Base-by-base conservation (phyloP, 2,797 vertebrate species). In the Coluber constrictor region DNA sequence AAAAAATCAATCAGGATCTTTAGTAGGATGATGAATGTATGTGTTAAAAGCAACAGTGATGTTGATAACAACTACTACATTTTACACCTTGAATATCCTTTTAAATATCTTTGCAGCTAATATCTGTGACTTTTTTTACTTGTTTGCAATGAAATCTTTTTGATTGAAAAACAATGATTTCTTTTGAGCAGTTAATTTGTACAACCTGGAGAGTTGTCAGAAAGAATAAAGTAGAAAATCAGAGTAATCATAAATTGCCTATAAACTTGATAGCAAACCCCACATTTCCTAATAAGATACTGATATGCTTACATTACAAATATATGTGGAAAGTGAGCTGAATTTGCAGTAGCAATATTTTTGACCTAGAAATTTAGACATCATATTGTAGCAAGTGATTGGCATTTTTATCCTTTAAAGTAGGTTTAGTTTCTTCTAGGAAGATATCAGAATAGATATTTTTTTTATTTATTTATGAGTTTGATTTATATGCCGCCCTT, bases 1-100 rank as follows among this genome's bases (percentile, higher is more conserved):
- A 60, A 55, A 90, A 91, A 92, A 15, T 15, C 59, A 93, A 27
- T 83, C 59, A 92, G 90, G 86, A 88, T 74, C 94, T 2, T 43
- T 93, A 56, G 32, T 91, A 93, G 27, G 90, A 91, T 51, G 59
- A 47, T 89, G 20, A 1, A 23, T 91, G 13, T 60, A 25, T 88
- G 6, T 88, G 18, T 51, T 0, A 91, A 91, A 79, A 92, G 56
- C 3, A 54, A n/a, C 29, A 92, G 54, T 70, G 66, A 32, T 70
- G 13, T 70, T 32, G n/a, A 16, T 70, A 29, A 59, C 90, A 74
- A 79, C 70, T 37, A 74, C 7, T 43, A 43, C 20, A 0, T 0
- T 93, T 88, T 94, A 86, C 4, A n/a, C 86, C 9, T 86, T 23
- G 74, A 92, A 89, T 94, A 61, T 2, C 87, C 18, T 91, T 10